phyloP scores from a whole-genome alignment of 1,140 invertebrate species.

The Bathynomus jamesi region DNA sequence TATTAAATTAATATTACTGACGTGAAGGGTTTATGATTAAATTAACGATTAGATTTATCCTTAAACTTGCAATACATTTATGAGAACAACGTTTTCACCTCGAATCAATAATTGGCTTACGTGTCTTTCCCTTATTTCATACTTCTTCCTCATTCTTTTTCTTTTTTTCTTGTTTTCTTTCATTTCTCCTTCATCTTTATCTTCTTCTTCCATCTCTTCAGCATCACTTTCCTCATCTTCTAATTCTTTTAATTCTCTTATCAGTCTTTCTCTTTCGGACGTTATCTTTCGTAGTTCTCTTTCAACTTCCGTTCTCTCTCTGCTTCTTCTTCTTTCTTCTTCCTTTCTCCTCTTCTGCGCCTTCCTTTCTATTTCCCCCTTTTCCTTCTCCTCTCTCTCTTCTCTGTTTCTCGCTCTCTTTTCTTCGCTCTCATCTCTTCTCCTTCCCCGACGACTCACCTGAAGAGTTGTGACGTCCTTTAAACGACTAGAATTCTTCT shows the following conservation, averaged over 20 bases:
- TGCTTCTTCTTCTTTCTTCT: not conserved
- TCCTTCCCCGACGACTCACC: too few relatives aligned
- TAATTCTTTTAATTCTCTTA: not conserved
- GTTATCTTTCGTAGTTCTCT: not conserved
- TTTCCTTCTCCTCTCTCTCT: not conserved
- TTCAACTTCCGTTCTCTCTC: not conserved
- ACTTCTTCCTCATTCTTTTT: constrained; percentile 3
- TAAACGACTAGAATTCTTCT: not conserved
- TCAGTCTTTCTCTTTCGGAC: not conserved
- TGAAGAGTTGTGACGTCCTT: not conserved
- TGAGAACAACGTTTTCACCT: constrained; percentile 13
- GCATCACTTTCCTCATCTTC: not conserved
- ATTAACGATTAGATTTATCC: too few relatives aligned
- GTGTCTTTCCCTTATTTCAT: constrained; percentile 10
- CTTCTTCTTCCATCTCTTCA: not conserved
- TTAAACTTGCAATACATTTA: not conserved
- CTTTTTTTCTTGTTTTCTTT: not conserved
- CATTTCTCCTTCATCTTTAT: not conserved
- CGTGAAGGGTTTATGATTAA: too few relatives aligned
- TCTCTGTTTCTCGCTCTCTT: not conserved
- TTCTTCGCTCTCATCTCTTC: too few relatives aligned
- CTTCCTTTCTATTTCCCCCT: constrained; percentile 1
- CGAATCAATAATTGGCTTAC: constrained; percentile 8
- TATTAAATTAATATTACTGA: too few relatives aligned
- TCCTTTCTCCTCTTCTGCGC: constrained; percentile 5